Evolutionary conservation across 2,888 invertebrate genomes (phyloP).

Genomic region (Chrysodeixis includens): DNA sequence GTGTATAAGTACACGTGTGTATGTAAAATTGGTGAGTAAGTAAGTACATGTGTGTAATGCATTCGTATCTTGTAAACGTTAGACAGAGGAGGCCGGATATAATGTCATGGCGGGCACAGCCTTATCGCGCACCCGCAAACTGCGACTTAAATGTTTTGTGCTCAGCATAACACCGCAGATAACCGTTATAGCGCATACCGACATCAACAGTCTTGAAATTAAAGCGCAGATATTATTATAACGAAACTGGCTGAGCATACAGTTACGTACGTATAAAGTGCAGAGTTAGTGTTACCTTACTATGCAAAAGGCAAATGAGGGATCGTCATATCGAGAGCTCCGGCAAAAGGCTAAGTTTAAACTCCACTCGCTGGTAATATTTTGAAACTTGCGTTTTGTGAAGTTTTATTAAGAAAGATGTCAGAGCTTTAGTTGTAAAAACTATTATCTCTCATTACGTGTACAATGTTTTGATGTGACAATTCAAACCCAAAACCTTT

Average conservation of each 20-base stretch:
- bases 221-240: conserved; percentile 46
- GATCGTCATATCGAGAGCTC: conserved; percentile 4
- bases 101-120: conserved; percentile 67
- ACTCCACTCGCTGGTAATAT: not conserved
- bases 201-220: conserved; percentile 52
- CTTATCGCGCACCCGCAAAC: conserved; percentile 75
- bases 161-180: conserved; percentile 65
- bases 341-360: not conserved
- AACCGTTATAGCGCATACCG: conserved; percentile 59
- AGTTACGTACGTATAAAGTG: conserved; percentile 14
- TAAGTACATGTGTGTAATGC: conserved; percentile 27
- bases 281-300: conserved; percentile 1
- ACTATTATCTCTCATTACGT: no score
- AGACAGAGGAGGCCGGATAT: conserved; percentile 68
- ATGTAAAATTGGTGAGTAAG: no score
- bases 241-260: conserved; percentile 17
- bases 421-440: not conserved
- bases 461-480: no score
- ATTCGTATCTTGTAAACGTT: conserved; percentile 50
- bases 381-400: not conserved
- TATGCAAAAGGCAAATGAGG: conserved; percentile 5
- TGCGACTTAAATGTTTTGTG: conserved; percentile 75
- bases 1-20: not conserved
- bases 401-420: not conserved
- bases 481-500: no score